Evolutionary conservation across 2,797 vertebrate genomes (phyloP).

Genomic region (Bucorvus abyssinicus): DNA sequence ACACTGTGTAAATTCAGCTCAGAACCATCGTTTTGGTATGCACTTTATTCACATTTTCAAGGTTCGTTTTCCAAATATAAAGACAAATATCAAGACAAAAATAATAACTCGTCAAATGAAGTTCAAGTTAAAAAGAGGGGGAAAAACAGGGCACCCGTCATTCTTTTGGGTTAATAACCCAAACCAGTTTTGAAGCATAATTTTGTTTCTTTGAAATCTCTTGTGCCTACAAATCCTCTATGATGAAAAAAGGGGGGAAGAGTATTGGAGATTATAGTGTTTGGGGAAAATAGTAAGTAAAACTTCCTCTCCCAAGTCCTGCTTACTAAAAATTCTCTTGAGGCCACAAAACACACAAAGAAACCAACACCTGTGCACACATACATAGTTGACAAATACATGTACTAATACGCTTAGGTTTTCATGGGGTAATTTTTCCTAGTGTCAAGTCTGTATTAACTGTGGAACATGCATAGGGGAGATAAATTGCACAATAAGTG

Average conservation of each 20-base stretch:
- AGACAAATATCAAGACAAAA: background rate
- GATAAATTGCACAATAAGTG: background rate
- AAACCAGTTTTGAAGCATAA: background rate
- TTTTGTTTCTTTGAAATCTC: background rate
- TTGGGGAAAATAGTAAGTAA: background rate
- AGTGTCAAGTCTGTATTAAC: background rate
- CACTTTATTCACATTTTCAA: background rate
- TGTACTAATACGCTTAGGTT: background rate
- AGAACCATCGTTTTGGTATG: background rate
- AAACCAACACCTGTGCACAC: background rate
- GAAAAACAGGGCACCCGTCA: background rate
- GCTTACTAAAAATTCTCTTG: background rate
- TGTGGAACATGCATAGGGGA: background rate
- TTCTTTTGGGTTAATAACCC: background rate
- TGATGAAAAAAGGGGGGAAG: background rate
- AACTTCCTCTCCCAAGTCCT: rapidly evolving
- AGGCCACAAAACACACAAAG: background rate
- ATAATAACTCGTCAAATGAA: background rate
- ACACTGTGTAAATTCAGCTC: background rate
- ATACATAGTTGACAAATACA: background rate
- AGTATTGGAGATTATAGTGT: background rate
- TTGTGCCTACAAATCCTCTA: background rate
- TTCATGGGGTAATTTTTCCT: background rate
- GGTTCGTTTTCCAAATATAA: background rate
- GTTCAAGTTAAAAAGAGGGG: background rate